Evolutionary conservation across 2,113 vertebrate genomes (phyloP), one percentile per base, ranked within the genome.

Genomic region (Pelecanus crispus): DNA sequence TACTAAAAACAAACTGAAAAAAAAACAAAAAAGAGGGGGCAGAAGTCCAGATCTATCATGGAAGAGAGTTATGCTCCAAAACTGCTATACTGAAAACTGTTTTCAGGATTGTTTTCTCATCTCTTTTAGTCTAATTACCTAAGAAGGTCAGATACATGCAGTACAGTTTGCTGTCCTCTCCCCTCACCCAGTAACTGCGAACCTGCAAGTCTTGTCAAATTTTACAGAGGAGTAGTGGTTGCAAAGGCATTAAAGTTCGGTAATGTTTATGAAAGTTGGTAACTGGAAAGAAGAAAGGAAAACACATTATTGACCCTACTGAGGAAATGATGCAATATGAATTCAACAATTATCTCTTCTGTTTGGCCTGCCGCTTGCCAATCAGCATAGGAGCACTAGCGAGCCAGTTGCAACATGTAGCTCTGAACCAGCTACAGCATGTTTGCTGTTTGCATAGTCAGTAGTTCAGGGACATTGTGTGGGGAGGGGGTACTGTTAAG

Each of bases 381-480:
- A 18, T 89, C 71, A 58, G 74, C 71, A 18, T 2, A 28, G 66
- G 79, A 75, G 67, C 36, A 32, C 11, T 6, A 7, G 42, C 0
- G 0, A 88, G 73, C 84, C 28, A 11, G 59, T 94, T 92, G 89
- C 92, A 80, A 90, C 86, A 92, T 1, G 44, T 5, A 59, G 66
- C 40, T 88, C 50, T 65, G 79, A 61, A 36, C 66, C 79, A 65
- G 66, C 82, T 73, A 4, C 42, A 17, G 49, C 40, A 6, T 6
- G 75, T 73, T 75, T 80, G 47, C 55, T 86, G 40, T 91, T 95
- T 93, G 79, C 63, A 24, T 10, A 84, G 91, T 29, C 32, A 61
- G 78, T 55, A 72, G 78, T 85, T 74, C 80, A 52, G 85, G 81
- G 74, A 44, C 52, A 1, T 14, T 15, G 2, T 4, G 5, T 83